Evolutionary conservation across 2,113 vertebrate species (phyloP), one percentile per base, ranked within the genome.

Genomic region (Anguilla rostrata): DNA sequence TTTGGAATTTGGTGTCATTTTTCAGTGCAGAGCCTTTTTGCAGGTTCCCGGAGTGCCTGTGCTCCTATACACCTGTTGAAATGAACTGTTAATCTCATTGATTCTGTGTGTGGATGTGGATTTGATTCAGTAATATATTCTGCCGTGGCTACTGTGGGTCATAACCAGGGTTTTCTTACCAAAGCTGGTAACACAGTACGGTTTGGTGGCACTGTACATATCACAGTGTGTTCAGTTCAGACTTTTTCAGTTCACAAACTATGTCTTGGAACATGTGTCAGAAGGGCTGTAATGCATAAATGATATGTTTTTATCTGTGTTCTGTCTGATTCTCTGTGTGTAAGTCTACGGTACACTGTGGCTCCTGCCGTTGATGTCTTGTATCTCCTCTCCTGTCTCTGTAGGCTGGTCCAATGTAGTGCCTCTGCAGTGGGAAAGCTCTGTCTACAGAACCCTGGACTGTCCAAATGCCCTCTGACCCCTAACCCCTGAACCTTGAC

Each of bases 391-490:
- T 60, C 57, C 29, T 39, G 22, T 12, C 22, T 80, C 34, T 86
- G 22, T 56, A 63, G 39, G 85, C 34, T 81, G 85, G 85, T 9
- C 39, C 80, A 60, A 81, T 86, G 78, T 81, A 86, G 78, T 78
- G 39, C n/a, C 18, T 40, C 34, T 34, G 71, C 11, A 1, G 79
- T 26, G 79, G 53, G 78, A 46, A 40, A 18, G 75, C 78, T n/a
- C 41, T 57, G n/a, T 22, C 16, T 15, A 7, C 84, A 79, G 34
- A 85, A 49, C 39, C 91, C 82, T 91, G 94, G 92, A 88, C 92
- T 94, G 95, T 92, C 88, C 92, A 94, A 94, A 95, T 95, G 95
- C 93, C 92, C 92, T 87, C 95, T 75, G 92, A 94, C 87, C 92
- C 92, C 91, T 96, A 94, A 94, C 91, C 90, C 84, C 88, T 86